Conservation (phyloP, 2,797 vertebrate genomes). For the Botia kubotai region DNA sequence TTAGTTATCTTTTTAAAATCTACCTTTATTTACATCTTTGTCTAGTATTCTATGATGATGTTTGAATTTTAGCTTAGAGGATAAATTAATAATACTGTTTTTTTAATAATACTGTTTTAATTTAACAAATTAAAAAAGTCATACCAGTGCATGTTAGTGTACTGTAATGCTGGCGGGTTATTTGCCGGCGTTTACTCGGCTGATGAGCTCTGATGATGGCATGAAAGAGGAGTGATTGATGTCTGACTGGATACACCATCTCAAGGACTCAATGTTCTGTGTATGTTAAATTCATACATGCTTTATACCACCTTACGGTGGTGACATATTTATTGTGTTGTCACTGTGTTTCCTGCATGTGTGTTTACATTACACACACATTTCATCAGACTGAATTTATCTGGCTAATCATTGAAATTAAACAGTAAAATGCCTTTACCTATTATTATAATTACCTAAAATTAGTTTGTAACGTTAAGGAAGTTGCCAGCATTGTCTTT, state of each 20-base stretch:
- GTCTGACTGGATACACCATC: slow-evolving; percentile 37
- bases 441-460: too few relatives aligned
- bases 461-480: too few relatives aligned
- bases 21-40: too few relatives aligned
- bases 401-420: slow-evolving; percentile 3
- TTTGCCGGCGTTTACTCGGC: slow-evolving; percentile 57
- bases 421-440: not conserved
- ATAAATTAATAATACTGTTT: too few relatives aligned
- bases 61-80: too few relatives aligned
- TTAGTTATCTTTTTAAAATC: too few relatives aligned
- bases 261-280: slow-evolving; percentile 55
- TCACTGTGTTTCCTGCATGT: slow-evolving; percentile 10
- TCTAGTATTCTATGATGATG: too few relatives aligned
- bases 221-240: slow-evolving; percentile 53
- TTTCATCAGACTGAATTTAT: not conserved
- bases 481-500: not conserved
- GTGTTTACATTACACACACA: slow-evolving; percentile 1
- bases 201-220: slow-evolving; percentile 52
- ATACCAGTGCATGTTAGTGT: slow-evolving; percentile 40
- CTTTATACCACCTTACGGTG: not conserved
- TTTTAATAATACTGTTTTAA: too few relatives aligned
- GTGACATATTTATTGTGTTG: slow-evolving; percentile 19
- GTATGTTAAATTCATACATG: slow-evolving; percentile 21
- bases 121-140: slow-evolving; percentile 55
- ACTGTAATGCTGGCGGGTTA: slow-evolving; percentile 41